Percentiles rank a stretch among this genome's conserved stretches.
phyloP scores from a whole-genome alignment of 2,113 vertebrate genomes.

The Etheostoma spectabile region DNA sequence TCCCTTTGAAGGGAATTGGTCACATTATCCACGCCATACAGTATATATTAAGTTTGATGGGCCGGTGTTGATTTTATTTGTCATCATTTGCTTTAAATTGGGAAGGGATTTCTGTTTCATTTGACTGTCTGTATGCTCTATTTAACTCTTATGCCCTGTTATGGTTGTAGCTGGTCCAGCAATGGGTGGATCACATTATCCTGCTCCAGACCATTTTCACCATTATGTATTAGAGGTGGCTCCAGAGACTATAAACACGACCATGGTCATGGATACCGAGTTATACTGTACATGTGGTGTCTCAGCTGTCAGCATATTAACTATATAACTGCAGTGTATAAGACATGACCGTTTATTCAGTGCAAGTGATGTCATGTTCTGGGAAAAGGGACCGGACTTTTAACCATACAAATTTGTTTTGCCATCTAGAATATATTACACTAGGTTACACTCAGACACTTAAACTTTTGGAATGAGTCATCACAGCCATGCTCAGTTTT shows the following conservation, averaged over 20 bases:
- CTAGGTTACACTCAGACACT: background rate
- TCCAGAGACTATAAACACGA: constrained; percentile 20
- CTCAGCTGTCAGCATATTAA: constrained; percentile 25
- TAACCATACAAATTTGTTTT: background rate
- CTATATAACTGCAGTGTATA: background rate
- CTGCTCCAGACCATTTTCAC: constrained; percentile 26
- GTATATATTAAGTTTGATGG: constrained; percentile 2
- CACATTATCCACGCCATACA: background rate
- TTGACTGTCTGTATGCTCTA: background rate
- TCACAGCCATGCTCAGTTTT: background rate
- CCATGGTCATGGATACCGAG: constrained; percentile 25
- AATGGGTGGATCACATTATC: constrained; percentile 4
- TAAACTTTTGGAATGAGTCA: background rate
- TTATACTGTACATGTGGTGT: background rate
- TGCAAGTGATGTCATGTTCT: background rate
- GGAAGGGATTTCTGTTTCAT: constrained; percentile 1
- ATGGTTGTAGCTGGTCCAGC: background rate
- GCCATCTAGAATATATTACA: background rate
- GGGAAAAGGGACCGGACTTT: background rate
- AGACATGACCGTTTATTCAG: constrained; percentile 14
- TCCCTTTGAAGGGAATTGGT: background rate
- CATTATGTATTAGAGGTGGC: constrained; percentile 9
- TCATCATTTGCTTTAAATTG: constrained; percentile 7
- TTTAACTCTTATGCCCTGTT: background rate
- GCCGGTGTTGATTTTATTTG: constrained; percentile 39